Percentiles rank a stretch among this genome's conserved stretches.
Conservation (phyloP, 2,113 vertebrate species). For the Calidris pygmaea region DNA sequence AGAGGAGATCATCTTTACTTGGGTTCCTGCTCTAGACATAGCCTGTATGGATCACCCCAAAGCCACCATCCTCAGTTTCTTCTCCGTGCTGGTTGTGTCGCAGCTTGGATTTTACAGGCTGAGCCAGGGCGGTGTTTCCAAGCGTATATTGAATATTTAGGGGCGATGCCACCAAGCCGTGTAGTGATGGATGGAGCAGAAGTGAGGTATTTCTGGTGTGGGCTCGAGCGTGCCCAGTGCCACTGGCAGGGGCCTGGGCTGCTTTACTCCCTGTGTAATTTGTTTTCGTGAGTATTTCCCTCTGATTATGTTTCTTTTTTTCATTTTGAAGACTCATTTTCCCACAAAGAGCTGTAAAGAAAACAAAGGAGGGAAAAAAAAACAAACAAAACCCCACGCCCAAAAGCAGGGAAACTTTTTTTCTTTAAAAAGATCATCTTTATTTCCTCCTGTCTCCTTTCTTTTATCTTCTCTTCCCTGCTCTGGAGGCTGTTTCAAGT, state of each 20-base stretch:
- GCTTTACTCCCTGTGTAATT: neutral
- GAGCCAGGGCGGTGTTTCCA: neutral
- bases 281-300: neutral
- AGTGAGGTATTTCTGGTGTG: neutral
- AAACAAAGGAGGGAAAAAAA: neutral
- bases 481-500: neutral
- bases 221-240: neutral
- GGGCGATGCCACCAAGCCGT: neutral
- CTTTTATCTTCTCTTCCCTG: neutral
- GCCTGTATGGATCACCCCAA: neutral
- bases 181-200: neutral
- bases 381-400: neutral
- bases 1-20: fast-evolving
- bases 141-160: neutral
- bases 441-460: neutral
- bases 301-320: neutral
- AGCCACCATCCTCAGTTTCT: fast-evolving
- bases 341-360: neutral
- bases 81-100: fast-evolving
- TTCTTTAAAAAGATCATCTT: neutral
- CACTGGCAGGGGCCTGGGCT: neutral
- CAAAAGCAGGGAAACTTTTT: neutral
- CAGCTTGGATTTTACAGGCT: neutral
- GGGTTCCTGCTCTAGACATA: neutral
- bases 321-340: neutral